These are phyloP conservation scores for Ptychodera flava DNA, from an alignment of 35 echinoderm and acorn worm genomes.

Conservation along the genomic window DNA sequence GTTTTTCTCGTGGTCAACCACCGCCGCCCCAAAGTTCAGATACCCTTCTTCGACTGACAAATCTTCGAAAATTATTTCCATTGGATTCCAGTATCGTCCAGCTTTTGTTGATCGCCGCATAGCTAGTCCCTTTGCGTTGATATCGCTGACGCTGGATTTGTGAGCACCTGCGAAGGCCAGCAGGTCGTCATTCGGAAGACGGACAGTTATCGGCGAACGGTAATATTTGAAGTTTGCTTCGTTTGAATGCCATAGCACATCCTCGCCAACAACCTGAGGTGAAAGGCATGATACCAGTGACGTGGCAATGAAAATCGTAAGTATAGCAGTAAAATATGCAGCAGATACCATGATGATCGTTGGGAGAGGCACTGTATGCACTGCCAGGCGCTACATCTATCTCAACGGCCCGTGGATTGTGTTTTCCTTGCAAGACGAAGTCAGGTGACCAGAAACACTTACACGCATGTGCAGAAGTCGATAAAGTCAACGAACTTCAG, in stretches of 20 bases:
- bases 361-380: too few species aligned
- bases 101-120: slow-evolving; percentile 46
- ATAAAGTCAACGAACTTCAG: too few species aligned
- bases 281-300: too few species aligned
- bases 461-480: too few species aligned
- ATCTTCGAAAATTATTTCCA: slow-evolving; percentile 35
- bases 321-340: too few species aligned
- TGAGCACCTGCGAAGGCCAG: slow-evolving; percentile 71
- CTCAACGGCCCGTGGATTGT: too few species aligned
- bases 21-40: slow-evolving; percentile 51
- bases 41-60: slow-evolving; percentile 40
- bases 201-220: slow-evolving; percentile 51
- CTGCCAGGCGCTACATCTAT: too few species aligned
- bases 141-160: slow-evolving; percentile 29
- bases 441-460: too few species aligned
- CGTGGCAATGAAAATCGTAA: too few species aligned
- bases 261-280: slow-evolving; percentile 34
- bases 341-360: too few species aligned
- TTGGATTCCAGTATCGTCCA: slow-evolving; percentile 36
- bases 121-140: slow-evolving; percentile 72
- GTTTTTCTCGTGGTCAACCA: slow-evolving; percentile 45
- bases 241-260: slow-evolving; percentile 46
- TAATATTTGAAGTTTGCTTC: slow-evolving; percentile 32
- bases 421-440: too few species aligned
- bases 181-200: slow-evolving; percentile 54